These are phyloP conservation scores for Speoplatyrhinus poulsoni DNA, from an alignment of 2,113 vertebrate species.

Conservation along the genomic window DNA sequence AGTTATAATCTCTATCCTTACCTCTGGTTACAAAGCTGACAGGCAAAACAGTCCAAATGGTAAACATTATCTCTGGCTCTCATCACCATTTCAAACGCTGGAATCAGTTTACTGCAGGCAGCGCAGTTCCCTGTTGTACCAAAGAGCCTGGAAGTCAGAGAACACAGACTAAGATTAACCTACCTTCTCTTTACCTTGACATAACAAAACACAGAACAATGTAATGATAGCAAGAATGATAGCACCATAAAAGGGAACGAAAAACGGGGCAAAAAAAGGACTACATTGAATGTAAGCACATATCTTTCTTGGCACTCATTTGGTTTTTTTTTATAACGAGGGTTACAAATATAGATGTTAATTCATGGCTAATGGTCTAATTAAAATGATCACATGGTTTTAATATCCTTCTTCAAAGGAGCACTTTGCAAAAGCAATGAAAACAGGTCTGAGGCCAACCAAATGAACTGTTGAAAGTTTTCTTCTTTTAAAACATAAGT, in stretches of 20 bases:
- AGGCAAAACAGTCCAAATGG: conserved; percentile 99
- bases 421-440: conserved; percentile 53
- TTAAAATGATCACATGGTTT: conserved; percentile 78
- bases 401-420: conserved; percentile 74
- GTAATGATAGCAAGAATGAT: conserved; percentile 28
- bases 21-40: conserved; percentile 99
- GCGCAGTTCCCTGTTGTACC: conserved; percentile 99
- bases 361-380: conserved; percentile 79
- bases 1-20: conserved; percentile 76
- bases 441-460: conserved; percentile 59
- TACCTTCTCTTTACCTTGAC: conserved; percentile 61
- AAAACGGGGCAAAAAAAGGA: conserved; percentile 21
- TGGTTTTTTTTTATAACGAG: conserved; percentile 72
- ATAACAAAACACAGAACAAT: conserved; percentile 47
- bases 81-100: conserved; percentile 99
- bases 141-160: conserved; percentile 90
- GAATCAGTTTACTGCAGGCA: conserved; percentile 99
- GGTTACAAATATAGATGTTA: conserved; percentile 73
- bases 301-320: conserved; percentile 61
- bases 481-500: conserved; percentile 55
- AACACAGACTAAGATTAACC: conserved; percentile 66
- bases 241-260: conserved; percentile 2
- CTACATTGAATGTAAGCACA: conserved; percentile 42
- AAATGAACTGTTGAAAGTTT: conserved; percentile 58
- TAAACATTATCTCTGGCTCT: conserved; percentile 99